Evolutionary conservation across 2,797 vertebrate species (phyloP), one percentile per base, ranked within the genome.

Genomic region (Channallabes apus): DNA sequence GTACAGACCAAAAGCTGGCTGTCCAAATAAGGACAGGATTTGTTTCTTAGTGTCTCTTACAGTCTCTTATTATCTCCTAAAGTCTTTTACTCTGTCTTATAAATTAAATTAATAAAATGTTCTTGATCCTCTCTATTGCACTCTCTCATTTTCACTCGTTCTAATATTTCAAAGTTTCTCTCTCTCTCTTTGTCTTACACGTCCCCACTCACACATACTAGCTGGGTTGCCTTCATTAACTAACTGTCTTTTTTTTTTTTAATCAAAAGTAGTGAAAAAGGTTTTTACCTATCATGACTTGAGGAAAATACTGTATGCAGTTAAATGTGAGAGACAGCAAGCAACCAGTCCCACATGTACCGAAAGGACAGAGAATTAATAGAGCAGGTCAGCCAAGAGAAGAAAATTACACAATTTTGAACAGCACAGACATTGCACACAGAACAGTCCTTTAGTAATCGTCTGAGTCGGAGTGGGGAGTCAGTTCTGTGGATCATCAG

Each of bases 11-110:
- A 90, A 80, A 86, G 86, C 75, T 80, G 83, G 89, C 87, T 93
- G 89, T 87, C 93, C 93, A 93, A 94, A 94, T 93, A 94, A 94
- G 93, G 93, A 94, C 93, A 87, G 46, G 89, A 90, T 92, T 91
- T 93, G 91, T 92, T 91, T 91, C 73, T 85, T 72, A 87, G 89
- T 91, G 91, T 92, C 71, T 85, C 76, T 64, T 54, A 12, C 5
- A 22, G 46, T 68, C 35, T 82, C 35, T 18, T 15, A 35, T 14
- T 77, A 46, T 67, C 69, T 83, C 41, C 2, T 17, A 17, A 32
- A 41, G 24, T 77, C 62, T 84, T 67, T 84, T 3, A 56, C 41
- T 8, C 14, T 51, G 24, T 72, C 32, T 59, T 6, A 4, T 59
- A 24, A 35, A 64, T 79, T 64, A 79, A 24, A 35, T 29, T 35